A percentile compares a stretch with the other conserved stretches of the same genome.
These are phyloP conservation scores for Lagopus leucura DNA, from an alignment of 2,113 vertebrate genomes.

Conservation along the genomic window DNA sequence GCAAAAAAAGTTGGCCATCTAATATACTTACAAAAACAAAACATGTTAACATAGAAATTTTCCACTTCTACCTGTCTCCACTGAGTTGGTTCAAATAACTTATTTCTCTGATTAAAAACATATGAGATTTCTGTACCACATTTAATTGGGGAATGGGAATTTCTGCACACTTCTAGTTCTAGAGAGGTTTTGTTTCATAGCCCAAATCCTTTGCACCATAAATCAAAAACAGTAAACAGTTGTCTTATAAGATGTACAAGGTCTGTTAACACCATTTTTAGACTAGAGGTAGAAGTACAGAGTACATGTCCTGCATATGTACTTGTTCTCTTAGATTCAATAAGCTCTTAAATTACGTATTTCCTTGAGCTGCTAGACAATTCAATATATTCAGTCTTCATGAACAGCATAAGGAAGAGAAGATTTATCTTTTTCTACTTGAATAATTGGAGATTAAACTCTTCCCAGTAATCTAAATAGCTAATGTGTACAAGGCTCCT, in stretches of 20 bases:
- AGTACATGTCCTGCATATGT: fast-evolving
- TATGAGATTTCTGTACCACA: background rate
- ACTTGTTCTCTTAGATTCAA: background rate
- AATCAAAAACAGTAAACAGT: background rate
- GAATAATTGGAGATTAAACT: background rate
- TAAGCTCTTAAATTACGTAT: background rate
- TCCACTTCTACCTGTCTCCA: background rate
- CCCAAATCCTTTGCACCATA: background rate
- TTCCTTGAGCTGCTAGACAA: background rate
- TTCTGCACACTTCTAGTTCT: background rate
- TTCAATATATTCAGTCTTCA: background rate
- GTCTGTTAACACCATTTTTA: background rate
- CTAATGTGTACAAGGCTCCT: background rate
- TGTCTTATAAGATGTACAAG: background rate
- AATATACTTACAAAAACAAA: background rate
- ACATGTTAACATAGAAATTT: background rate
- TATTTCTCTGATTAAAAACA: background rate
- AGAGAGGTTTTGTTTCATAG: background rate
- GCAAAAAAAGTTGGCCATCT: background rate
- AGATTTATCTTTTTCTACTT: background rate
- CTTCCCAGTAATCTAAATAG: background rate
- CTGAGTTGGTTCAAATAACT: background rate
- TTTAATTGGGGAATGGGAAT: background rate
- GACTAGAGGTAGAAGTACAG: background rate
- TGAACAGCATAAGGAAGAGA: background rate